phyloP scores from a whole-genome alignment of 2,113 vertebrate species.

The Gorsachius goisagi region DNA sequence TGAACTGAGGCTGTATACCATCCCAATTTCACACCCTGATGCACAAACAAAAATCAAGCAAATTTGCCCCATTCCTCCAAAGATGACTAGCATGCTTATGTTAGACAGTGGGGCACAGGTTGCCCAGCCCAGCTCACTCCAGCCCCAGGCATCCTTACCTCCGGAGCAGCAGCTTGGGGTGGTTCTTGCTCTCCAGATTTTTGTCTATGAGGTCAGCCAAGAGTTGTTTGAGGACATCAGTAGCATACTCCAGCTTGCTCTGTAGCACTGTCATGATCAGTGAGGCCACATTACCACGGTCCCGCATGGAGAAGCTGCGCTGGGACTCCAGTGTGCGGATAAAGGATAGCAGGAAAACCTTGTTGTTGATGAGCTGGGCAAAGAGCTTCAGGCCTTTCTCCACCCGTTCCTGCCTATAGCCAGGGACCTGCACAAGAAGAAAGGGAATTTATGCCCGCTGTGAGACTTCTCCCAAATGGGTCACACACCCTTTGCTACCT shows the following conservation, averaged over 20 bases:
- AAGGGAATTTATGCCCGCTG: not conserved
- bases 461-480: not conserved
- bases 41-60: not conserved
- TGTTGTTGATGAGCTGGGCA: constrained; percentile 97
- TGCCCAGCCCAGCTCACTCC: not conserved
- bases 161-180: constrained; percentile 93
- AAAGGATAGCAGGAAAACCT: constrained; percentile 93
- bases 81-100: fast-evolving
- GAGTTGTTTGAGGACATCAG: constrained; percentile 95
- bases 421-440: constrained; percentile 82
- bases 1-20: not conserved
- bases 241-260: constrained; percentile 96
- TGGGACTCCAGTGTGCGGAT: constrained; percentile 96
- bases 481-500: not conserved
- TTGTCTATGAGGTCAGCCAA: constrained; percentile 97
- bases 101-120: not conserved
- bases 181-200: constrained; percentile 99
- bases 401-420: constrained; percentile 94
- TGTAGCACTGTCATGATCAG: constrained; percentile 97
- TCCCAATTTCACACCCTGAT: not conserved
- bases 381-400: constrained; percentile 97
- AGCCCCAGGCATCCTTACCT: constrained; percentile 73
- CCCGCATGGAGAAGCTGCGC: constrained; percentile 97
- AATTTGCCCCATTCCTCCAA: not conserved
- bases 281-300: constrained; percentile 95